These are phyloP conservation scores for Nyctibius grandis DNA, from an alignment of 2,797 vertebrate genomes.

Conservation along the genomic window DNA sequence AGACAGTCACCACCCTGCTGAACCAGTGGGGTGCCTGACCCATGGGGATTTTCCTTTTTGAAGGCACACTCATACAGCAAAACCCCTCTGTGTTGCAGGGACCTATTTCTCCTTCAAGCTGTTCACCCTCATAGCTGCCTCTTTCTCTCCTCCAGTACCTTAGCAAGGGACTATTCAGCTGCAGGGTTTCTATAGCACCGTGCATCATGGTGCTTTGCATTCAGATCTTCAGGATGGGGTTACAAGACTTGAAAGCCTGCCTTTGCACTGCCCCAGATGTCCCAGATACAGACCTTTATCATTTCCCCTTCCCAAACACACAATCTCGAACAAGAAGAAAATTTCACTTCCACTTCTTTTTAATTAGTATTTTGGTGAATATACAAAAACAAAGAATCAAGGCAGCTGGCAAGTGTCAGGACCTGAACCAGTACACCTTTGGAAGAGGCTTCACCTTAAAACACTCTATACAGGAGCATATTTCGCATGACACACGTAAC, in stretches of 20 bases:
- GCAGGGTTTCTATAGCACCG: not conserved
- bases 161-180: not conserved
- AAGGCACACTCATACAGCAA: not conserved
- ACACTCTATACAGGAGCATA: not conserved
- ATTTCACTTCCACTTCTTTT: not conserved
- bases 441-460: not conserved
- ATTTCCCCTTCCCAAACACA: not conserved
- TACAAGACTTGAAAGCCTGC: not conserved
- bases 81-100: not conserved
- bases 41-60: not conserved
- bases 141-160: not conserved
- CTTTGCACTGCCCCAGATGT: not conserved
- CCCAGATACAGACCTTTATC: not conserved
- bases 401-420: not conserved
- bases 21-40: not conserved
- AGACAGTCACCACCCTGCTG: not conserved
- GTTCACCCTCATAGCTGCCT: not conserved
- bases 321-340: not conserved
- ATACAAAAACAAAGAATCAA: conserved; percentile 32
- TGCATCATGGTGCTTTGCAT: not conserved
- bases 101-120: not conserved
- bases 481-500: not conserved
- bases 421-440: not conserved
- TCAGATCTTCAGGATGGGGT: not conserved
- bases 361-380: conserved; percentile 29